Percentiles rank a stretch among this genome's conserved stretches.
Conservation (phyloP, 2,797 vertebrate species). For the Hemibagrus guttatus region DNA sequence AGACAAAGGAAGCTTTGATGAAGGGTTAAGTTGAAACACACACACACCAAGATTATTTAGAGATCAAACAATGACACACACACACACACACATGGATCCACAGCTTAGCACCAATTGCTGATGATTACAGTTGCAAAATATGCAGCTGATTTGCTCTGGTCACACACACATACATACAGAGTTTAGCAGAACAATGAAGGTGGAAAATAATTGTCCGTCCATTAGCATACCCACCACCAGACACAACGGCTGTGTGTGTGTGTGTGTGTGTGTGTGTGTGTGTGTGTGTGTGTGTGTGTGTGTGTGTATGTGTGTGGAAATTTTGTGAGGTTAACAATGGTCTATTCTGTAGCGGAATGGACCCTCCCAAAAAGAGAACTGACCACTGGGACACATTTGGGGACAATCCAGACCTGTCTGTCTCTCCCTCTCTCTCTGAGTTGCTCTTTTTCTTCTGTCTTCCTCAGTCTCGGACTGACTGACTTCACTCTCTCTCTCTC, state of each 20-base stretch:
- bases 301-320: constrained; percentile 41
- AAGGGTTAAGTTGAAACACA: constrained; percentile 39
- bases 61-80: constrained; percentile 41
- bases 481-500: neutral
- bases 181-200: constrained; percentile 37
- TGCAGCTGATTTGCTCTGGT: neutral
- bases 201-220: constrained; percentile 42
- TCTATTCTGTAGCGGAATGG: constrained; percentile 58
- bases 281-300: constrained; percentile 46
- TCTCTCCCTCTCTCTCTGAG: constrained; percentile 19
- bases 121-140: constrained; percentile 22
- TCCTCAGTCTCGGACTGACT: constrained; percentile 56
- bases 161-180: constrained; percentile 2
- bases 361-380: constrained; percentile 55
- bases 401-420: constrained; percentile 49
- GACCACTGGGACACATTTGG: constrained; percentile 49
- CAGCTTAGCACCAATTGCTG: constrained; percentile 29
- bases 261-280: constrained; percentile 28
- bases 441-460: neutral
- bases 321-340: constrained; percentile 60
- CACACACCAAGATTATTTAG: neutral
- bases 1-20: constrained; percentile 54
- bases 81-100: constrained; percentile 1
- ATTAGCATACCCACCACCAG: constrained; percentile 26
- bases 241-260: neutral